phyloP scores from a whole-genome alignment of 2,797 vertebrate species.

The Falco novaeseelandiae region DNA sequence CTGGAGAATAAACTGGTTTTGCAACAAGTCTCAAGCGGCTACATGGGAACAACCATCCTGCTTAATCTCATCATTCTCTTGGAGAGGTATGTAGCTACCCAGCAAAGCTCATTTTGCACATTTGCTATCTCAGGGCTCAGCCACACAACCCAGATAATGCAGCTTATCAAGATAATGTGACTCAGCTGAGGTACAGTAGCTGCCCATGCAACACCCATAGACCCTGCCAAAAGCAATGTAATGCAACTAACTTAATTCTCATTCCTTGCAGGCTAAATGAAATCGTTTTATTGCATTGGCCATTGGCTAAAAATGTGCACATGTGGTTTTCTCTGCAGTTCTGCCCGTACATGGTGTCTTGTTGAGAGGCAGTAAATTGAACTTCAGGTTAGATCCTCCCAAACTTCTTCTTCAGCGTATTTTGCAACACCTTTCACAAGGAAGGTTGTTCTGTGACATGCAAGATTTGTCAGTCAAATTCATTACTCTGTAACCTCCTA shows the following conservation, averaged over 20 bases:
- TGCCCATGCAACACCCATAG: not conserved
- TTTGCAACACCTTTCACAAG: not conserved
- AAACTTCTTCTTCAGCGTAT: not conserved
- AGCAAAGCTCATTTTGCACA: not conserved
- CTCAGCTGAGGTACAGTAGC: not conserved
- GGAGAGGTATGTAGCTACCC: not conserved
- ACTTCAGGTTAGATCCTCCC: not conserved
- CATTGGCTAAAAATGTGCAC: not conserved
- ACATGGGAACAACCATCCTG: not conserved
- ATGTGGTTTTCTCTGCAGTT: not conserved
- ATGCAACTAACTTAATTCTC: not conserved
- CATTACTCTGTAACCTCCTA: not conserved
- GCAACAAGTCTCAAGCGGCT: not conserved
- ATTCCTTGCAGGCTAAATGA: not conserved
- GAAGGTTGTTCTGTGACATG: not conserved
- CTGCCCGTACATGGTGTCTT: not conserved
- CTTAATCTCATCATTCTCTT: not conserved
- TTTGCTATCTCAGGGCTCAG: not conserved
- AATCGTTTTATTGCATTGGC: not conserved
- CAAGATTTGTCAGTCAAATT: not conserved
- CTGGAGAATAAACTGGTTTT: not conserved
- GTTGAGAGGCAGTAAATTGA: not conserved
- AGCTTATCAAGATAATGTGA: not conserved
- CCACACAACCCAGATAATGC: fast-evolving
- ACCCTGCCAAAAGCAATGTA: not conserved